Conservation (phyloP, 2,888 invertebrate genomes). For the Synergus laeviventris region DNA sequence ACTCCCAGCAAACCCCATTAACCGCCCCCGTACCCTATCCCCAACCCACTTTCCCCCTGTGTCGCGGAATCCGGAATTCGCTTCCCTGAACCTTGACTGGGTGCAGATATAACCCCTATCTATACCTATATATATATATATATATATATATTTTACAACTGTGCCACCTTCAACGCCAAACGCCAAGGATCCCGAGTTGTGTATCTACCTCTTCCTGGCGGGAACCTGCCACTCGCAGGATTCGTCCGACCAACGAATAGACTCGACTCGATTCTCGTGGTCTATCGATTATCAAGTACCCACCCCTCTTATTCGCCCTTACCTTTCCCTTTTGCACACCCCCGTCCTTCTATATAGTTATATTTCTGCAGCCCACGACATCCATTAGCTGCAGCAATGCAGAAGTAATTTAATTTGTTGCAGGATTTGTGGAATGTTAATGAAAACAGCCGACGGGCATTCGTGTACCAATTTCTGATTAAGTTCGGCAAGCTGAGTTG, state of each 20-base stretch:
- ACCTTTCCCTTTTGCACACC: conserved; percentile 40
- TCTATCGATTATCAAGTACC: conserved; percentile 65
- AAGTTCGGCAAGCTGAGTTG: conserved; percentile 53
- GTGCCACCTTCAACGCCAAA: conserved; percentile 35
- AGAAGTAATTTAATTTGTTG: conserved; percentile 74
- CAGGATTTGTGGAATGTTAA: conserved; percentile 74
- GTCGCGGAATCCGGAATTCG: conserved; percentile 54
- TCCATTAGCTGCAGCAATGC: conserved; percentile 71
- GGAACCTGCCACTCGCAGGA: conserved; percentile 53
- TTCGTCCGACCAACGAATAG: conserved; percentile 53
- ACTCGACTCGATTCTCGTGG: conserved; percentile 56
- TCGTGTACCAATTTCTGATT: conserved; percentile 67
- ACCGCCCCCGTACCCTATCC: conserved; percentile 58
- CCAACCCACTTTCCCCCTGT: conserved; percentile 46
- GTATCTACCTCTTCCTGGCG: conserved; percentile 42
- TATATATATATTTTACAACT: conserved; percentile 34
- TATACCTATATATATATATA: conserved; percentile 46
- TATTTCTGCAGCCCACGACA: conserved; percentile 56
- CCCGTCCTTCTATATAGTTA: conserved; percentile 48
- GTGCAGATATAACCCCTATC: conserved; percentile 42
- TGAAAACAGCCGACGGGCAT: conserved; percentile 67
- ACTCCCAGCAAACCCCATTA: conserved; percentile 76
- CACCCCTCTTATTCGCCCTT: conserved; percentile 46
- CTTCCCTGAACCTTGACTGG: conserved; percentile 45
- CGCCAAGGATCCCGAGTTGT: conserved; percentile 2